These are phyloP conservation scores for Empidonax alnorum DNA, from an alignment of 2,113 vertebrate species.

Conservation along the genomic window DNA sequence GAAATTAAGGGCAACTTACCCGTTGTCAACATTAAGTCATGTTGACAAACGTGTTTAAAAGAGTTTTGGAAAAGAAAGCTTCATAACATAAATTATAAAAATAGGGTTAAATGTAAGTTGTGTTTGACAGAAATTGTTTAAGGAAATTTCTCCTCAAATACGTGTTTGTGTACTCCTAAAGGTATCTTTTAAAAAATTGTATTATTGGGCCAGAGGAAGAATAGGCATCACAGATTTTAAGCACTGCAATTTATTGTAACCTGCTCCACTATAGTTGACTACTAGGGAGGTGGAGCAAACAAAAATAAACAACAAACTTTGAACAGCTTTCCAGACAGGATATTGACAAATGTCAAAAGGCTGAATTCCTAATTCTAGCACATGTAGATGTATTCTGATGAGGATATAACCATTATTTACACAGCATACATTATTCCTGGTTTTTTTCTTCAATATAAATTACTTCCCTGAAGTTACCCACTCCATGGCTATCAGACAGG, in stretches of 20 bases:
- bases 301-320: not conserved
- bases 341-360: not conserved
- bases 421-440: not conserved
- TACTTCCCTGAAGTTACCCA: not conserved
- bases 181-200: accelerated
- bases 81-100: not conserved
- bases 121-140: not conserved
- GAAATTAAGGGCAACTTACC: not conserved
- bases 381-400: accelerated
- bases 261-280: not conserved
- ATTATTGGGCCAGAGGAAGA: not conserved
- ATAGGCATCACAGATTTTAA: not conserved
- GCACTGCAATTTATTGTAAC: not conserved
- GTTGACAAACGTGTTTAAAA: not conserved
- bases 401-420: not conserved
- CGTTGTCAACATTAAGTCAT: not conserved
- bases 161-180: not conserved
- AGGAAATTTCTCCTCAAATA: not conserved
- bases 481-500: not conserved
- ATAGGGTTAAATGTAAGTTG: not conserved
- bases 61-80: not conserved
- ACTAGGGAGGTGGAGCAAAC: not conserved
- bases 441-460: not conserved
- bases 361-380: not conserved
- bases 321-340: not conserved